Conservation (phyloP, 2,797 vertebrate species). For the Erethizon dorsatum region DNA sequence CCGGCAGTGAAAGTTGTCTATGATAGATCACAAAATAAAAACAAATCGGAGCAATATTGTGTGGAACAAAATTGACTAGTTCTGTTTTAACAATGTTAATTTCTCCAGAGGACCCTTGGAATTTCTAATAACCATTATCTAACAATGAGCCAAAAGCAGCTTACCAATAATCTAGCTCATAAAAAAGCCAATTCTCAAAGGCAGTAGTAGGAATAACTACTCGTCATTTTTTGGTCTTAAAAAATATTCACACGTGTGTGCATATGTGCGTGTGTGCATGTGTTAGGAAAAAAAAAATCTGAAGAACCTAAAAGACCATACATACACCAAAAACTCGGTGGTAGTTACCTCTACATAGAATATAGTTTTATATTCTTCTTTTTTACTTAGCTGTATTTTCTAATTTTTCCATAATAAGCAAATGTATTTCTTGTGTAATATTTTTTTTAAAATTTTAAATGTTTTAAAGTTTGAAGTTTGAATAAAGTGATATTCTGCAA, state of each 20-base stretch:
- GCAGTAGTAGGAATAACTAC: not conserved
- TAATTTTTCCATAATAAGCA: slow-evolving; percentile 28
- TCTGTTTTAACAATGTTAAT: slow-evolving; percentile 58
- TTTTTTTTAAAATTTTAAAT: slow-evolving; percentile 15
- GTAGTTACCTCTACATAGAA: not conserved
- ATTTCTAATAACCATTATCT: slow-evolving; percentile 53
- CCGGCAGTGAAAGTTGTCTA: not conserved
- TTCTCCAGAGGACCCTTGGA: slow-evolving; percentile 51
- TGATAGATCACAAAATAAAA: not conserved
- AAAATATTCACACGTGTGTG: not conserved
- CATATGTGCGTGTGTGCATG: not conserved
- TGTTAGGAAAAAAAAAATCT: not conserved
- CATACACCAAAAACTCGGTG: not conserved
- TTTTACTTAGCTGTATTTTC: slow-evolving; percentile 54
- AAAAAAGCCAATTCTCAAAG: slow-evolving; percentile 49
- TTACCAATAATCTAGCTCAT: slow-evolving; percentile 16
- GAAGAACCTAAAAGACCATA: slow-evolving; percentile 24
- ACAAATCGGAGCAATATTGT: not conserved
- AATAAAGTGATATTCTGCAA: slow-evolving; percentile 24
- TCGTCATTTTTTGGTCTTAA: not conserved
- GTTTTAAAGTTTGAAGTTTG: slow-evolving; percentile 28
- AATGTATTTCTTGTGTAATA: not conserved
- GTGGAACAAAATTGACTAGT: not conserved
- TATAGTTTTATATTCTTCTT: slow-evolving; percentile 33
- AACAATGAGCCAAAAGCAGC: slow-evolving; percentile 7